phyloP scores from a whole-genome alignment of 1,140 invertebrate species.

The Mylabris phalerata region DNA sequence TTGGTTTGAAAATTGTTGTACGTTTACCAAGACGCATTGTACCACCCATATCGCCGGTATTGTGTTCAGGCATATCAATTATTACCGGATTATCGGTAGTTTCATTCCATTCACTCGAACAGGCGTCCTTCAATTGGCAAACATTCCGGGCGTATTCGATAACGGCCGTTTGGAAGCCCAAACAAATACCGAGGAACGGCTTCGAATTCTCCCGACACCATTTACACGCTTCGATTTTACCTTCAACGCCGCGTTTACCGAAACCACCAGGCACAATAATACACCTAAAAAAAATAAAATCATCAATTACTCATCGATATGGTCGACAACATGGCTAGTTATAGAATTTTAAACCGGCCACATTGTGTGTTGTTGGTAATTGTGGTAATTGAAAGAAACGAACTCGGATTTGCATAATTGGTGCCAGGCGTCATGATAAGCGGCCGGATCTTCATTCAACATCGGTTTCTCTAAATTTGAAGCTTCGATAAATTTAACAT shows the following conservation, averaged over 20 bases:
- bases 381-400: too few relatives aligned
- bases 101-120: conserved; percentile 80
- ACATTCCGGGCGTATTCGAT: conserved; percentile 95
- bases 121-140: conserved; percentile 67
- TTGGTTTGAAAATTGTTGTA: conserved; percentile 69
- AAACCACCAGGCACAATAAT: conserved; percentile 90
- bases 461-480: conserved; percentile 76
- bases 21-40: conserved; percentile 96
- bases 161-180: conserved; percentile 94
- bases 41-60: conserved; percentile 86
- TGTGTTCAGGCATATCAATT: conserved; percentile 99
- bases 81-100: conserved; percentile 72
- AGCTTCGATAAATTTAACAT: conserved; percentile 87
- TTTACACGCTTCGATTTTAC: conserved; percentile 88
- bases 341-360: too few relatives aligned
- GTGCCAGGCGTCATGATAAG: conserved; percentile 93
- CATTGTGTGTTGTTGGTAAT: too few relatives aligned
- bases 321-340: too few relatives aligned
- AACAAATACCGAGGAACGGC: conserved; percentile 92
- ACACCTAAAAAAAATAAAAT: conserved; percentile 56
- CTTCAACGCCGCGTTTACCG: conserved; percentile 90
- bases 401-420: conserved; percentile 81
- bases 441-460: conserved; percentile 65
- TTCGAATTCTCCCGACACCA: conserved; percentile 88
- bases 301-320: too few relatives aligned